A percentile compares a stretch with the other conserved stretches of the same genome.
phyloP scores from a whole-genome alignment of 2,797 vertebrate genomes.

The Intellagama lesueurii region DNA sequence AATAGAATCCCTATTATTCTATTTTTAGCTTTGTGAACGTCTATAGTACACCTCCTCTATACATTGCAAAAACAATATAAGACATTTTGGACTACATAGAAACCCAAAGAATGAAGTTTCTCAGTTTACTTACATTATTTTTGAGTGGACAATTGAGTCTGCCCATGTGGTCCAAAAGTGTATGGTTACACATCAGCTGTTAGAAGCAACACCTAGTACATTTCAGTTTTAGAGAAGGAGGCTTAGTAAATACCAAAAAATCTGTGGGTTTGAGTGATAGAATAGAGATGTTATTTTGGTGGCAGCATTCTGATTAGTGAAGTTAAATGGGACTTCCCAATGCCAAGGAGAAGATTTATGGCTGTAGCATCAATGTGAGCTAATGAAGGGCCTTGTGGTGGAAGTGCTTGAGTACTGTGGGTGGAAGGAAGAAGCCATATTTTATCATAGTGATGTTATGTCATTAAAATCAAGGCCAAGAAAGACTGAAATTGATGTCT shows the following conservation, averaged over 20 bases:
- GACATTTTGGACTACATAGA: not conserved
- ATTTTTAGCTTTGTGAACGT: not conserved
- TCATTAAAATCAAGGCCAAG: not conserved
- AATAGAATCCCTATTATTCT: not conserved
- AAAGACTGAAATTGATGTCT: slow-evolving; percentile 1
- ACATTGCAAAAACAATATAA: too few species aligned
- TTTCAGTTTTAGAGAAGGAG: not conserved
- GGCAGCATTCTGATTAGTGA: not conserved
- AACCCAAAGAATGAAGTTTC: not conserved
- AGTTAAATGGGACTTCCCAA: not conserved
- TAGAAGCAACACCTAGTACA: not conserved
- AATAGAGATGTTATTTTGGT: not conserved
- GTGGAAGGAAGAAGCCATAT: not conserved
- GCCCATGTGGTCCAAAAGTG: not conserved
- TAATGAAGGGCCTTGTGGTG: not conserved
- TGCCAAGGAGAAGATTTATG: slow-evolving; percentile 9
- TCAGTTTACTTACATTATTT: not conserved
- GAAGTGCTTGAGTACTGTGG: not conserved
- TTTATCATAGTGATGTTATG: not conserved
- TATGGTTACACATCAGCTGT: not conserved
- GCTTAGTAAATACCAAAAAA: not conserved
- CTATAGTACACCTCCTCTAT: not conserved
- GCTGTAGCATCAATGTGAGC: not conserved
- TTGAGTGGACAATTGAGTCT: not conserved
- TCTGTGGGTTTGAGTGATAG: not conserved